These are phyloP conservation scores for Drosophila flavopinicola DNA, from an alignment of 2,888 invertebrate genomes.

Conservation along the genomic window DNA sequence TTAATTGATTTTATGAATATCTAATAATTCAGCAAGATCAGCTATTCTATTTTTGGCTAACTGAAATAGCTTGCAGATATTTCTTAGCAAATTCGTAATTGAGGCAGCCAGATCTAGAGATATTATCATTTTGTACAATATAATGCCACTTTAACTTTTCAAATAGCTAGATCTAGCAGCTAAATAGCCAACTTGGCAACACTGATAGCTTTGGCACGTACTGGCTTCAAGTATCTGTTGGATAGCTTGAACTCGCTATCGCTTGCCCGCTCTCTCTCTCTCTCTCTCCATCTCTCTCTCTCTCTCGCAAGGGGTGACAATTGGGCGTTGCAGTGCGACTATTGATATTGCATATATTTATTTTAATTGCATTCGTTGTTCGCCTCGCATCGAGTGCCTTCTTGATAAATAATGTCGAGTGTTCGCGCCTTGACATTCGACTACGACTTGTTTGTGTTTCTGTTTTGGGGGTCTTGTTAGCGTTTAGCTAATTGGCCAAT, in stretches of 20 bases:
- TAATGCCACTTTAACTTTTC: no score
- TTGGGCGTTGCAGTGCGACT: conserved; percentile 28
- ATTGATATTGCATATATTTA: conserved; percentile 67
- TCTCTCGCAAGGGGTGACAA: conserved; percentile 27
- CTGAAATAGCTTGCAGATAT: no score
- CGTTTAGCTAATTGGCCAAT: conserved; percentile 56
- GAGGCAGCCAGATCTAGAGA: no score
- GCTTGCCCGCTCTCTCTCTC: conserved; percentile 29
- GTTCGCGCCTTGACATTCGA: conserved; percentile 12
- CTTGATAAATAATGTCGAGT: conserved; percentile 27
- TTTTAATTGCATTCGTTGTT: conserved; percentile 69
- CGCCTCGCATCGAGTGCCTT: conserved; percentile 24
- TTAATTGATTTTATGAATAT: no score
- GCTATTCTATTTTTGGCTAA: no score
- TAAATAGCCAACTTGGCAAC: no score
- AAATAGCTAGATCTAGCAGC: no score
- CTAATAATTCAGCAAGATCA: no score
- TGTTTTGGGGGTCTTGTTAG: conserved; percentile 22
- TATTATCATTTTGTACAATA: no score
- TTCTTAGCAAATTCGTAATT: no score
- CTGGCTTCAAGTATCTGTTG: conserved; percentile 61
- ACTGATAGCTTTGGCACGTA: conserved; percentile 68
- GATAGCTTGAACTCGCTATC: conserved; percentile 54
- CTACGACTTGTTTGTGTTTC: no score
- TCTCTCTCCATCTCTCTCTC: background rate